Evolutionary conservation across 2,888 invertebrate genomes (phyloP).

Genomic region (Caenorhabditis sp.): DNA sequence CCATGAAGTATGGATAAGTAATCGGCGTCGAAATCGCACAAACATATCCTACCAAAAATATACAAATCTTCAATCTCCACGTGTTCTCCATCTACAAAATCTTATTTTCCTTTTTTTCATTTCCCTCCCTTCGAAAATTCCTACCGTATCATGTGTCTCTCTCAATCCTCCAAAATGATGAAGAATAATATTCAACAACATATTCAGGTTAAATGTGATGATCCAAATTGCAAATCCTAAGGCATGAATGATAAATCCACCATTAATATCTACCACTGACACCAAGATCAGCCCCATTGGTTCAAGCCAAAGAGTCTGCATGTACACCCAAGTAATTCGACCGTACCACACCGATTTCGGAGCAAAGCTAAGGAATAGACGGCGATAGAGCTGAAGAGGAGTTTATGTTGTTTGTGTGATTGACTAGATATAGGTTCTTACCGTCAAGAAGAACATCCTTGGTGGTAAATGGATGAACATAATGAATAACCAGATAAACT

Average conservation of each 20-base stretch:
- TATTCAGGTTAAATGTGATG: constrained; percentile 66
- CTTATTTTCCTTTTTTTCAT: neutral
- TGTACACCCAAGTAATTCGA: constrained; percentile 33
- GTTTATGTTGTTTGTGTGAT: neutral
- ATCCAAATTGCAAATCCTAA: constrained; percentile 65
- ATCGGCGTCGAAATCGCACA: constrained; percentile 67
- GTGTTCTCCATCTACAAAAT: constrained; percentile 56
- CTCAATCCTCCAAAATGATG: constrained; percentile 62
- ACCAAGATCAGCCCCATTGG: constrained; percentile 57
- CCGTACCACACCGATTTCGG: constrained; percentile 44
- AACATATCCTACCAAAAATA: constrained; percentile 60
- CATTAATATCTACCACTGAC: constrained; percentile 67
- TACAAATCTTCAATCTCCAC: constrained; percentile 61
- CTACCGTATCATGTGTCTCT: constrained; percentile 47
- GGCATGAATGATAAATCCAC: constrained; percentile 64
- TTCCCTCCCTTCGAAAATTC: constrained; percentile 1
- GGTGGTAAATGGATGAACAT: constrained; percentile 66
- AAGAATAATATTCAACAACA: constrained; percentile 65
- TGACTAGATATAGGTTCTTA: constrained; percentile 9
- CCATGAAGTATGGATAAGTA: constrained; percentile 61
- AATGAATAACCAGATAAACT: constrained; percentile 66
- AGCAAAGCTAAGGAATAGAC: constrained; percentile 45
- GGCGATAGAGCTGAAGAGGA: constrained; percentile 49
- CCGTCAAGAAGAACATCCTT: constrained; percentile 58
- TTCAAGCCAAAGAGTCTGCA: constrained; percentile 50